Evolutionary conservation across 2,888 invertebrate genomes (phyloP).

Genomic region (Parascotia fuliginaria): DNA sequence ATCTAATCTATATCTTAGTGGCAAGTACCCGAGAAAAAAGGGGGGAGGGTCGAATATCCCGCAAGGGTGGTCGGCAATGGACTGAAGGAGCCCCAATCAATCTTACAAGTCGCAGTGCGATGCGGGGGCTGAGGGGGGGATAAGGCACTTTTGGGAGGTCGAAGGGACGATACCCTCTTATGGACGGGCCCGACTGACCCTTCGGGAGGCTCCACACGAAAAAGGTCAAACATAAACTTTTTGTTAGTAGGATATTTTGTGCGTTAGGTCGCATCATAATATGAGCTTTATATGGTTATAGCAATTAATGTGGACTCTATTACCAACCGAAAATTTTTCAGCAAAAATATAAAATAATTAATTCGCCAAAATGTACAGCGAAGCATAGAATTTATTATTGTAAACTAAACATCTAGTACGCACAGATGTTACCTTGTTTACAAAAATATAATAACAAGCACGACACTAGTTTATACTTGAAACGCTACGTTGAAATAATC

Average conservation of each 20-base stretch:
- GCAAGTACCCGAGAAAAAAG: constrained; percentile 77
- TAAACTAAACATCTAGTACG: no score
- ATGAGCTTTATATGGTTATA: constrained; percentile 36
- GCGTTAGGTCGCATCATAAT: constrained; percentile 40
- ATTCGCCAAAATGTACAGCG: background rate
- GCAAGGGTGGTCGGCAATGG: constrained; percentile 81
- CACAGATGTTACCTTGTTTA: background rate
- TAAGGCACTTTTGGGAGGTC: constrained; percentile 69
- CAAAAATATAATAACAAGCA: no score
- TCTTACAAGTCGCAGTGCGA: constrained; percentile 84
- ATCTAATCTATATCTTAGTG: constrained; percentile 62
- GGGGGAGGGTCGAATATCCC: constrained; percentile 81
- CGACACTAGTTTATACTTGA: no score
- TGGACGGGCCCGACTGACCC: constrained; percentile 78
- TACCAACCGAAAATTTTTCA: background rate
- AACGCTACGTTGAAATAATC: no score
- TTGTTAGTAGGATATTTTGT: constrained; percentile 62
- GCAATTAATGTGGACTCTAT: constrained; percentile 32
- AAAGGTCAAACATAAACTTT: constrained; percentile 77
- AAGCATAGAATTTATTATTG: background rate
- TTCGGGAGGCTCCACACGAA: constrained; percentile 65
- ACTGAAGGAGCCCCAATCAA: constrained; percentile 87
- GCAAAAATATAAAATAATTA: background rate
- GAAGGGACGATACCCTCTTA: constrained; percentile 83
- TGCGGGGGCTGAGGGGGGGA: constrained; percentile 48